Percentiles rank a stretch among this genome's conserved stretches.
Conservation (phyloP, 30 jellyfish, hydroid and myxozoan genomes). For the Aurelia coerulea region DNA sequence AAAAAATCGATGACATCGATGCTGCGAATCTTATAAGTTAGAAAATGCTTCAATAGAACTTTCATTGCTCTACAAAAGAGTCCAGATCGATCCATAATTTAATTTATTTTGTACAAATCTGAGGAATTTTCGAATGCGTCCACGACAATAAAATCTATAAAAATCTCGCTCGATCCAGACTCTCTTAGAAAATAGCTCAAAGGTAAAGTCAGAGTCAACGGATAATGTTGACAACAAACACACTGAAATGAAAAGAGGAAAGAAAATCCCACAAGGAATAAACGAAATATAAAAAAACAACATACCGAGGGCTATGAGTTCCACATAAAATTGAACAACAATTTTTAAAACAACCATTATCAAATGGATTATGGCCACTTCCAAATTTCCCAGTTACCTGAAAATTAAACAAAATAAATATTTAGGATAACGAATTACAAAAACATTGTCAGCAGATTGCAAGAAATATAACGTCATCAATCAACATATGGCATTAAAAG, state of each 20-base stretch:
- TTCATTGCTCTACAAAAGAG: too few species aligned
- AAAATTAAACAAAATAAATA: not conserved
- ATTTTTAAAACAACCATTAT: slow-evolving; percentile 74
- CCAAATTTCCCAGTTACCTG: slow-evolving; percentile 99
- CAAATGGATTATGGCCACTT: slow-evolving; percentile 98
- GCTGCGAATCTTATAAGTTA: too few species aligned
- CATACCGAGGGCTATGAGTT: slow-evolving; percentile 91
- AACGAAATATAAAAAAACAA: not conserved
- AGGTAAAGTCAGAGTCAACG: not conserved
- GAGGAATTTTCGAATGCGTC: not conserved
- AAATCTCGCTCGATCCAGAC: not conserved
- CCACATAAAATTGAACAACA: slow-evolving; percentile 87
- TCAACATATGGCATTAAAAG: too few species aligned
- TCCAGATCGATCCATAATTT: not conserved
- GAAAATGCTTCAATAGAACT: too few species aligned
- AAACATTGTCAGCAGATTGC: too few species aligned
- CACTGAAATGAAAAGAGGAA: not conserved
- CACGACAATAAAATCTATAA: not conserved
- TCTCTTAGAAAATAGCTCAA: too few species aligned
- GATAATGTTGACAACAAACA: not conserved
- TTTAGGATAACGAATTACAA: too few species aligned
- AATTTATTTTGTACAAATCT: not conserved
- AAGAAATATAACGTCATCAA: too few species aligned
- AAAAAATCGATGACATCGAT: too few species aligned
- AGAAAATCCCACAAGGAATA: too few species aligned